Conservation (phyloP, 1,140 invertebrate genomes). For the Odontomachus brunneus region DNA sequence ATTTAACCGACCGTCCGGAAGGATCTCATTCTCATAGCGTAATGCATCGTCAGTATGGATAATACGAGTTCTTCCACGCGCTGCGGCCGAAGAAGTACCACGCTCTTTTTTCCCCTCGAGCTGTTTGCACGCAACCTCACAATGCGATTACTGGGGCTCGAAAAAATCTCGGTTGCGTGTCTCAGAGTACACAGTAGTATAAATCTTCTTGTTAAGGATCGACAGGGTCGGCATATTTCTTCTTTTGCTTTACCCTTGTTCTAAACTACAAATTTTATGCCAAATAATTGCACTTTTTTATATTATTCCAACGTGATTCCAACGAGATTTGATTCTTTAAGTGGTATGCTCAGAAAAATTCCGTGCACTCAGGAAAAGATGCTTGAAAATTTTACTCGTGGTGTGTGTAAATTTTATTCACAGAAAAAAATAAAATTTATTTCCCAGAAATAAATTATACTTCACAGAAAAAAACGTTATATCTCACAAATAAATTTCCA, state of each 20-base stretch:
- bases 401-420: too few relatives aligned
- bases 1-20: background rate
- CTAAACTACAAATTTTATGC: background rate
- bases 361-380: too few relatives aligned
- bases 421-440: too few relatives aligned
- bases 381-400: too few relatives aligned
- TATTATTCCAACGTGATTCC: too few relatives aligned
- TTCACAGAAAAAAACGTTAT: too few relatives aligned
- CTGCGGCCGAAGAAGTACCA: background rate
- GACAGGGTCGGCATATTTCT: background rate
- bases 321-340: too few relatives aligned
- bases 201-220: background rate
- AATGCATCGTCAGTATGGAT: background rate
- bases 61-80: background rate
- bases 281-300: too few relatives aligned
- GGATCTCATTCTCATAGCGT: slow-evolving; percentile 7
- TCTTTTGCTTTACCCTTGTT: background rate
- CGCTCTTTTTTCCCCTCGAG: too few relatives aligned
- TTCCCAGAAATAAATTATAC: too few relatives aligned
- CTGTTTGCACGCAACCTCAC: background rate
- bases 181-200: background rate
- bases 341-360: too few relatives aligned
- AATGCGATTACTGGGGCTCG: background rate
- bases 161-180: background rate
- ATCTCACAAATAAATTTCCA: too few relatives aligned